phyloP scores from a whole-genome alignment of 2,888 invertebrate genomes.

The Lasioglossum villosulum region DNA sequence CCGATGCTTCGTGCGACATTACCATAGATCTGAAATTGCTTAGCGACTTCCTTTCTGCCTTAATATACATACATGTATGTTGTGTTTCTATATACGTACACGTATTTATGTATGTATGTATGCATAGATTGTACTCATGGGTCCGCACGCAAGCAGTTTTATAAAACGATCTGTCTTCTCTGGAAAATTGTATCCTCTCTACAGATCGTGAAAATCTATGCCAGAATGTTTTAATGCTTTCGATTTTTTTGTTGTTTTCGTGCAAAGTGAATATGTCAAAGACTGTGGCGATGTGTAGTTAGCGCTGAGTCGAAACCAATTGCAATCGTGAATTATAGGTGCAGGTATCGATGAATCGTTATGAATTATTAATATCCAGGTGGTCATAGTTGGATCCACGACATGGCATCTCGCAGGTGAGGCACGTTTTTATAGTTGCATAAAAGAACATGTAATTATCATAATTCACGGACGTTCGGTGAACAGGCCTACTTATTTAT shows the following conservation, averaged over 20 bases:
- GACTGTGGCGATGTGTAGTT: constrained; percentile 53
- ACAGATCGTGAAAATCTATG: constrained; percentile 39
- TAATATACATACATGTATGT: neutral
- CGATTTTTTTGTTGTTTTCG: constrained; percentile 59
- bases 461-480: constrained; percentile 74
- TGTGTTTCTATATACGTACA: neutral
- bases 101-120: neutral
- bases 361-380: constrained; percentile 78
- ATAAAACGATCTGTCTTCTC: neutral
- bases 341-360: constrained; percentile 57
- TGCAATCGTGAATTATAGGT: constrained; percentile 38
- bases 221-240: constrained; percentile 48
- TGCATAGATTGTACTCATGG: neutral
- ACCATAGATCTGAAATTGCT: no score
- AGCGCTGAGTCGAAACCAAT: constrained; percentile 41
- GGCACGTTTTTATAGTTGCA: constrained; percentile 74
- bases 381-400: constrained; percentile 77
- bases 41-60: neutral
- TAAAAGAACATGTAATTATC: constrained; percentile 73
- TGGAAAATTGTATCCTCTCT: constrained; percentile 32
- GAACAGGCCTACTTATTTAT: constrained; percentile 68
- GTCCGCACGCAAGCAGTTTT: neutral
- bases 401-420: constrained; percentile 84
- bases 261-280: constrained; percentile 67
- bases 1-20: no score